phyloP scores from a whole-genome alignment of 2,797 vertebrate species.

The Poeciliopsis turneri region DNA sequence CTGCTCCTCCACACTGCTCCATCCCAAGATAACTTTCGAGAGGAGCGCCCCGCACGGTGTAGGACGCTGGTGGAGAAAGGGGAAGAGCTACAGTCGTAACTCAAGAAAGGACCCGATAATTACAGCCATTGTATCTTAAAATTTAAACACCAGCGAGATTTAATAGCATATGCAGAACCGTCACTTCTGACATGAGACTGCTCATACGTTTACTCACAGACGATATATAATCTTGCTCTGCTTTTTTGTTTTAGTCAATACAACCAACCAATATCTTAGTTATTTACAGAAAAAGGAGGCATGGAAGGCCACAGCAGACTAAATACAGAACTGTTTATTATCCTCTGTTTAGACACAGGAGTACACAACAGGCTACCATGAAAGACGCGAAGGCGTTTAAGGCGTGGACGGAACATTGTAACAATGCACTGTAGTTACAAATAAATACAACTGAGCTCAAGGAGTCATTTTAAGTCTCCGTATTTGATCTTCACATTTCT shows the following conservation, averaged over 20 bases:
- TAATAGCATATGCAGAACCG: background rate
- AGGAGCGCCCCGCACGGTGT: conserved; percentile 83
- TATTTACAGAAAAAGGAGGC: conserved; percentile 22
- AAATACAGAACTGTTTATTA: conserved; percentile 52
- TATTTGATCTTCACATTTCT: conserved; percentile 6
- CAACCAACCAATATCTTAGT: conserved; percentile 21
- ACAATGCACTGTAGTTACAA: conserved; percentile 14
- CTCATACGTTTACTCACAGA: conserved; percentile 1
- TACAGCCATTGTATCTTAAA: background rate
- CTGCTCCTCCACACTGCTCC: conserved; percentile 76
- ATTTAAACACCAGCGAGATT: background rate
- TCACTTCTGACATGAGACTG: conserved; percentile 7
- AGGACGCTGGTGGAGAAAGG: conserved; percentile 78
- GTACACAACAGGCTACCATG: conserved; percentile 38
- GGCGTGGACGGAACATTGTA: conserved; percentile 3
- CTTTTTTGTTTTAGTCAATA: background rate
- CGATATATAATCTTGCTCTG: conserved; percentile 16
- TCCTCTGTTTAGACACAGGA: conserved; percentile 42
- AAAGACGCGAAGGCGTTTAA: conserved; percentile 32
- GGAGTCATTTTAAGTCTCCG: conserved; percentile 11
- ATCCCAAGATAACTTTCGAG: conserved; percentile 84
- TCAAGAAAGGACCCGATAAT: background rate
- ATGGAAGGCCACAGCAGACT: conserved; percentile 53
- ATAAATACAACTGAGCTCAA: conserved; percentile 5
- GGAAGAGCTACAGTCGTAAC: background rate